Conservation (phyloP, 1,140 invertebrate genomes). For the Samia ricini region DNA sequence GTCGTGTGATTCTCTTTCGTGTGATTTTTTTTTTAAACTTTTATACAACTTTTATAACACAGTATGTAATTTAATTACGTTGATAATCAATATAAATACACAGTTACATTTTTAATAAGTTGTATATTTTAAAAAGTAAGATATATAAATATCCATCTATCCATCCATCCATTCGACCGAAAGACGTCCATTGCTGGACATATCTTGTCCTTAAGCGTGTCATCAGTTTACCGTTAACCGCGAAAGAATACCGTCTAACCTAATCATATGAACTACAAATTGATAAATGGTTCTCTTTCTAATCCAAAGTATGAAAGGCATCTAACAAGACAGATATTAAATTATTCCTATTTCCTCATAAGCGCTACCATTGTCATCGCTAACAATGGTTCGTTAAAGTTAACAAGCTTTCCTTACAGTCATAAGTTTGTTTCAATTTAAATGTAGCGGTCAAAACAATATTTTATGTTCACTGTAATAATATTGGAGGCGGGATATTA, state of each 20-base stretch:
- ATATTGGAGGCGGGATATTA: not conserved
- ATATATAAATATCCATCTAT: too few species aligned
- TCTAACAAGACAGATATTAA: constrained; percentile 4
- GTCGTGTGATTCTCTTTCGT: too few species aligned
- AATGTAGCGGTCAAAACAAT: not conserved
- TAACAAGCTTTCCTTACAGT: constrained; percentile 18
- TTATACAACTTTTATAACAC: too few species aligned
- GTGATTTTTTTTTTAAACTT: too few species aligned
- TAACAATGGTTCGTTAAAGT: constrained; percentile 35
- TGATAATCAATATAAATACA: too few species aligned
- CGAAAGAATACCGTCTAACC: not conserved
- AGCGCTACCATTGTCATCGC: constrained; percentile 22
- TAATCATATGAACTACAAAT: not conserved
- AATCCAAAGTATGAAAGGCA: not conserved
- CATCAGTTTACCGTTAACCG: not conserved
- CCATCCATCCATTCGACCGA: too few species aligned
- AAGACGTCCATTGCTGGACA: too few species aligned
- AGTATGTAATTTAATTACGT: too few species aligned
- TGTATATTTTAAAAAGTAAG: too few species aligned
- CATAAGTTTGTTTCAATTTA: constrained; percentile 1
- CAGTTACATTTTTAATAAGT: too few species aligned
- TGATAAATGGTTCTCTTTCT: not conserved
- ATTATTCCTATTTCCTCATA: constrained; percentile 9
- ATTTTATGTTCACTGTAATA: not conserved
- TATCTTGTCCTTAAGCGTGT: not conserved